phyloP scores from a whole-genome alignment of 2,797 vertebrate genomes.

The Alosa sapidissima region DNA sequence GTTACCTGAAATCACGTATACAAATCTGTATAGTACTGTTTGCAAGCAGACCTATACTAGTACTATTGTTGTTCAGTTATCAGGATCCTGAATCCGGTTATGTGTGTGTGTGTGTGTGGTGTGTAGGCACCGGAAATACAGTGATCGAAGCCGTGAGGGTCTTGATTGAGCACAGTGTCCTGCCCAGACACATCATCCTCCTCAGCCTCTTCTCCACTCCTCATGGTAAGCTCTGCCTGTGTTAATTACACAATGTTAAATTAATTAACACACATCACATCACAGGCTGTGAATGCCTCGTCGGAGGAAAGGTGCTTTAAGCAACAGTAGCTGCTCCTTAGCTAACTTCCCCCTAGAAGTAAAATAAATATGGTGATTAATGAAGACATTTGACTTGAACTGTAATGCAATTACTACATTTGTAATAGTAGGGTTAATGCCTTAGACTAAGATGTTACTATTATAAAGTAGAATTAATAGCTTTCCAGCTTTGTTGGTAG shows the following conservation, averaged over 20 bases:
- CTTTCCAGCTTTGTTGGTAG: no score
- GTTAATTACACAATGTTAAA: background rate
- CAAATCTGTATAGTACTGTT: background rate
- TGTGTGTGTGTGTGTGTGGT: background rate
- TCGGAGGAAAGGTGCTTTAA: background rate
- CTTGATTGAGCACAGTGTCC: conserved; percentile 88
- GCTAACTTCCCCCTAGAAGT: no score
- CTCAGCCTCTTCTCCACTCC: conserved; percentile 93
- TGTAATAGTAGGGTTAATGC: no score
- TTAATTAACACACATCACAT: background rate
- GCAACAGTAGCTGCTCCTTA: background rate
- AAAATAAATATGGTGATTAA: no score
- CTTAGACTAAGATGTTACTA: no score
- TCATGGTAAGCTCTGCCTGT: conserved; percentile 74
- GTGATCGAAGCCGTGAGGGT: conserved; percentile 92
- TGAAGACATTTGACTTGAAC: no score
- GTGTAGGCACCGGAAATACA: conserved; percentile 88
- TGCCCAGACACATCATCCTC: conserved; percentile 88
- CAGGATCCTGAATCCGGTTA: background rate
- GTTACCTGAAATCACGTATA: no score
- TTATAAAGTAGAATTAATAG: no score
- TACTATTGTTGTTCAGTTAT: background rate
- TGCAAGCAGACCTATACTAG: background rate
- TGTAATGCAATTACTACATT: no score
- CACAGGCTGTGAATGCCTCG: no score